Conservation (phyloP, 2,113 vertebrate species). For the Hyla sarda region DNA sequence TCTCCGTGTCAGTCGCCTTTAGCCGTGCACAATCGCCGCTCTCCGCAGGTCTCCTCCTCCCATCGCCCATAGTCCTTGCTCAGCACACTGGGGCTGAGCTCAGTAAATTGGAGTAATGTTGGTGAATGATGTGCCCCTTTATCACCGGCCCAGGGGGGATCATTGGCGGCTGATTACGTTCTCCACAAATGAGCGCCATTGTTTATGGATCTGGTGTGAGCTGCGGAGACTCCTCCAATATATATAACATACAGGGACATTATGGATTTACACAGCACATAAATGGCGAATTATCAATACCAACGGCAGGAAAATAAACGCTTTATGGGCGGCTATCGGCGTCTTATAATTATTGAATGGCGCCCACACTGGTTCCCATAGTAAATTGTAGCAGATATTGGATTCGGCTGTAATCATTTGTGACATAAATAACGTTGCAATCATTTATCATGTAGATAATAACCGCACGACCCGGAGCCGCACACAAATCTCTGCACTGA, state of each 20-base stretch:
- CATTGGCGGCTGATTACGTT: slow-evolving; percentile 33
- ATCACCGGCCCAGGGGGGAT: slow-evolving; percentile 11
- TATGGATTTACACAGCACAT: neutral
- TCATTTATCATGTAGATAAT: neutral
- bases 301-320: neutral
- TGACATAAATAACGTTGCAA: slow-evolving; percentile 35
- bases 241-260: neutral
- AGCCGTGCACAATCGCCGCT: no score
- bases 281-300: slow-evolving; percentile 30
- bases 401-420: slow-evolving; percentile 1
- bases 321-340: neutral
- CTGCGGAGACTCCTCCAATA: neutral
- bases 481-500: neutral
- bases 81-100: neutral
- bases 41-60: no score
- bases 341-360: slow-evolving; percentile 14
- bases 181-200: slow-evolving; percentile 36
- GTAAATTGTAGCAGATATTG: slow-evolving; percentile 10
- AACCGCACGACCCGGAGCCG: neutral
- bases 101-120: slow-evolving; percentile 1
- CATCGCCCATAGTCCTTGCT: slow-evolving; percentile 1
- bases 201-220: slow-evolving; percentile 21
- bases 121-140: slow-evolving; percentile 10
- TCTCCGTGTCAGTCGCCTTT: no score
- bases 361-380: neutral